A percentile compares a stretch with the other conserved stretches of the same genome.
These are phyloP conservation scores for Sternotherus odoratus DNA, from an alignment of 2,797 vertebrate species.

Conservation along the genomic window DNA sequence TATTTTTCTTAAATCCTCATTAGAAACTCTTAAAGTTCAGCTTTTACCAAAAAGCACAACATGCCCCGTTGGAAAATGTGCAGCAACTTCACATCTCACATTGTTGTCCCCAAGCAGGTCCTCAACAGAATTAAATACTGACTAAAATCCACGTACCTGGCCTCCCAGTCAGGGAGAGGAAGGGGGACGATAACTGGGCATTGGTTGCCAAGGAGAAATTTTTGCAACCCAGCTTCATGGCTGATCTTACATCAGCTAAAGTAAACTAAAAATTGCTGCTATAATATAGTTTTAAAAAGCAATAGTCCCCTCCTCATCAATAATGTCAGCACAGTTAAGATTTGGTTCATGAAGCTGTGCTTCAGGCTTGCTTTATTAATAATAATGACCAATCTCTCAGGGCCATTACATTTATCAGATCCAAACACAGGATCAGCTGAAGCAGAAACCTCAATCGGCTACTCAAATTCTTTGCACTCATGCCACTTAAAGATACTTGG, in stretches of 20 bases:
- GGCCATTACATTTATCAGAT: slow-evolving; percentile 11
- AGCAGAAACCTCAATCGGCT: slow-evolving; percentile 30
- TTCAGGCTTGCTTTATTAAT: slow-evolving; percentile 63
- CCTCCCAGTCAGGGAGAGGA: slow-evolving; percentile 9
- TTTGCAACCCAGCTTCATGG: background rate
- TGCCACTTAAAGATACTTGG: background rate
- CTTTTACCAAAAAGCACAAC: background rate
- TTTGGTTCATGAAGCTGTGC: slow-evolving; percentile 42
- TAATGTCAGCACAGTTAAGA: slow-evolving; percentile 38
- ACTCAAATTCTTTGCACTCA: background rate
- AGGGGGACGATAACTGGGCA: slow-evolving; percentile 23
- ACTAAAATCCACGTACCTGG: slow-evolving; percentile 44
- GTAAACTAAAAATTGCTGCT: background rate
- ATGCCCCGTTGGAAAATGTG: background rate
- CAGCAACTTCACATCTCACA: background rate
- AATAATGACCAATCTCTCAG: slow-evolving; percentile 50
- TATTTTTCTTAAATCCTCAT: background rate
- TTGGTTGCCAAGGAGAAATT: slow-evolving; percentile 2
- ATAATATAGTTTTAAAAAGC: slow-evolving; percentile 11
- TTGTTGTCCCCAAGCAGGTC: slow-evolving; percentile 17
- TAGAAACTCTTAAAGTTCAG: background rate
- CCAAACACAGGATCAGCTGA: slow-evolving; percentile 20
- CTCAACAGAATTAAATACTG: slow-evolving; percentile 58
- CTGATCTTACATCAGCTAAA: slow-evolving; percentile 19
- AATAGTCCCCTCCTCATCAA: slow-evolving; percentile 29